Conservation (phyloP, 2,113 vertebrate genomes). For the Hystrix brachyura region DNA sequence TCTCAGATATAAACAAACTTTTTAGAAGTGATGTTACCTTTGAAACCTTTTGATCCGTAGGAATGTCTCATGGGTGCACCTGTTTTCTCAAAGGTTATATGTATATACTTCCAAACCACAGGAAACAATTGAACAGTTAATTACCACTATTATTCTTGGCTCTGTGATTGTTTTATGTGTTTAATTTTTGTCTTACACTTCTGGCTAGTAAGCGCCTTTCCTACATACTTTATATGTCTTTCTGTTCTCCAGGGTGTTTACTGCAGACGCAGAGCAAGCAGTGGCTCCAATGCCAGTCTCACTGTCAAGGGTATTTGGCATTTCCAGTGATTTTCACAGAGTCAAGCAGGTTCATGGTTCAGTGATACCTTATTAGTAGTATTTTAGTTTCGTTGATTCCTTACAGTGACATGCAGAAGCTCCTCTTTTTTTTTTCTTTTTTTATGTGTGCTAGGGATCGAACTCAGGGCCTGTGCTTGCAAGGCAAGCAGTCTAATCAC, state of each 20-base stretch:
- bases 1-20: not conserved
- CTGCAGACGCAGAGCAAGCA: not conserved
- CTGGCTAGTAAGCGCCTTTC: not conserved
- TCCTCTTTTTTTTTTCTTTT: not conserved
- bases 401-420: not conserved
- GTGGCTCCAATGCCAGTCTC: not conserved
- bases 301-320: not conserved
- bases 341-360: not conserved
- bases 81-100: not conserved
- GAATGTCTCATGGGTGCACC: not conserved
- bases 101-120: not conserved
- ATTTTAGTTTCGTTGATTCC: not conserved
- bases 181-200: not conserved
- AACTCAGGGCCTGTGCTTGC: no score
- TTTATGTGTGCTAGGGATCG: no score
- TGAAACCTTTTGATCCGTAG: not conserved
- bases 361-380: not conserved
- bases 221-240: not conserved
- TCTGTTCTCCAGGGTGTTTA: not conserved
- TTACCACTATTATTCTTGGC: not conserved
- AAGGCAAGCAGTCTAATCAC: no score
- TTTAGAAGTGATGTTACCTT: not conserved
- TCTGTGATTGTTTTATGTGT: not conserved
- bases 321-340: not conserved
- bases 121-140: not conserved